Conservation (phyloP, 1,140 invertebrate species). For the Maniola jurtina region DNA sequence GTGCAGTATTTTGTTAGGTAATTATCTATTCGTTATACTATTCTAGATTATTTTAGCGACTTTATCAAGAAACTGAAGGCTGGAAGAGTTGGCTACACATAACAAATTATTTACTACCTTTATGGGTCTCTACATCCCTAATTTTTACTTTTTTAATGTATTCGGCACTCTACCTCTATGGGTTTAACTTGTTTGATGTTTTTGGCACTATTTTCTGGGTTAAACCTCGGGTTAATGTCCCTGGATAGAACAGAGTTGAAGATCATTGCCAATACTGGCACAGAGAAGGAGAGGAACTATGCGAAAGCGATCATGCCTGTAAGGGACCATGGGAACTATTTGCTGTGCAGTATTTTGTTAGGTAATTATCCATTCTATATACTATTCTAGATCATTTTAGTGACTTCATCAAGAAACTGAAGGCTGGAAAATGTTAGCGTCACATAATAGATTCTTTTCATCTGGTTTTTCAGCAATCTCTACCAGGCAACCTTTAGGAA, state of each 20-base stretch:
- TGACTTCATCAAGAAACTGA: slow-evolving; percentile 85
- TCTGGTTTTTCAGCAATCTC: too few species aligned
- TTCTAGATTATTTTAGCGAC: too few species aligned
- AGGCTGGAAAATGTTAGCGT: slow-evolving; percentile 71
- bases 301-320: slow-evolving; percentile 91
- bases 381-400: too few species aligned
- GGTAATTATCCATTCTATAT: slow-evolving; percentile 50
- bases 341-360: slow-evolving; percentile 96
- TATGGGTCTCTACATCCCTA: too few species aligned
- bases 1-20: slow-evolving; percentile 93
- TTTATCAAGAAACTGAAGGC: slow-evolving; percentile 50
- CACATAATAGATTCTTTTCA: slow-evolving; percentile 84
- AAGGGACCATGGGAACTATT: slow-evolving; percentile 96
- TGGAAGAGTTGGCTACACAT: slow-evolving; percentile 83
- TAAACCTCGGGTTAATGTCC: slow-evolving; percentile 98
- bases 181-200: slow-evolving; percentile 89
- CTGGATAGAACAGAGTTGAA: slow-evolving; percentile 97
- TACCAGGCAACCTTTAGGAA: slow-evolving; percentile 87
- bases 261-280: slow-evolving; percentile 93
- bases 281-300: slow-evolving; percentile 87
- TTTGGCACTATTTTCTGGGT: slow-evolving; percentile 95
- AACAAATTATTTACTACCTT: slow-evolving; percentile 84
- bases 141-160: too few species aligned
- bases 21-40: not conserved
- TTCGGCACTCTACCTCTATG: too few species aligned